Evolutionary conservation across 2,888 invertebrate genomes (phyloP).

Genomic region (Xestia rhomboidea): DNA sequence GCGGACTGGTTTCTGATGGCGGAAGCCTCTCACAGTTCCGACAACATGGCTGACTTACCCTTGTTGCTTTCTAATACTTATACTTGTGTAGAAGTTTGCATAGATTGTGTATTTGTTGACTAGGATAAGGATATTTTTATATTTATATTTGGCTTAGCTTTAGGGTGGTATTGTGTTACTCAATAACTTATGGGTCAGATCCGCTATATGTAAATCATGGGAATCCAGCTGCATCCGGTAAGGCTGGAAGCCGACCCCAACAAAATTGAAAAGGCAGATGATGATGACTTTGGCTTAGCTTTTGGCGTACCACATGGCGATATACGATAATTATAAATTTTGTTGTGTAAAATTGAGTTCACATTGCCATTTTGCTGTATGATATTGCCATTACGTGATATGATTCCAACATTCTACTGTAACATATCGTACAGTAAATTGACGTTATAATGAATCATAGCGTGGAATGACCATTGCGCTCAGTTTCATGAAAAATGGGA

Average conservation of each 20-base stretch:
- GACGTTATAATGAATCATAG: neutral
- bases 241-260: neutral
- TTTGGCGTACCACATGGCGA: neutral
- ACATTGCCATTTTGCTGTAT: neutral
- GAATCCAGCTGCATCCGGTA: neutral
- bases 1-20: constrained; percentile 60
- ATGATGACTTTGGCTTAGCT: neutral
- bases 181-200: neutral
- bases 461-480: neutral
- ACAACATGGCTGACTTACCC: constrained; percentile 49
- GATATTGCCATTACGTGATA: neutral
- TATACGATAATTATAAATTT: neutral
- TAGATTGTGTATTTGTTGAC: neutral
- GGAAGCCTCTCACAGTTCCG: constrained; percentile 56
- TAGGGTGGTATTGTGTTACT: neutral
- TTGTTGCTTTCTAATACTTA: constrained; percentile 6
- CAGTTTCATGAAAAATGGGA: neutral
- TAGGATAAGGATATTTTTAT: neutral
- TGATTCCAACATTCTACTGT: neutral
- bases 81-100: neutral
- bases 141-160: neutral
- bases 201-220: neutral
- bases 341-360: neutral
- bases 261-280: neutral
- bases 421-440: neutral